Evolutionary conservation across 2,888 invertebrate genomes (phyloP).

Genomic region (Patella caerulea): DNA sequence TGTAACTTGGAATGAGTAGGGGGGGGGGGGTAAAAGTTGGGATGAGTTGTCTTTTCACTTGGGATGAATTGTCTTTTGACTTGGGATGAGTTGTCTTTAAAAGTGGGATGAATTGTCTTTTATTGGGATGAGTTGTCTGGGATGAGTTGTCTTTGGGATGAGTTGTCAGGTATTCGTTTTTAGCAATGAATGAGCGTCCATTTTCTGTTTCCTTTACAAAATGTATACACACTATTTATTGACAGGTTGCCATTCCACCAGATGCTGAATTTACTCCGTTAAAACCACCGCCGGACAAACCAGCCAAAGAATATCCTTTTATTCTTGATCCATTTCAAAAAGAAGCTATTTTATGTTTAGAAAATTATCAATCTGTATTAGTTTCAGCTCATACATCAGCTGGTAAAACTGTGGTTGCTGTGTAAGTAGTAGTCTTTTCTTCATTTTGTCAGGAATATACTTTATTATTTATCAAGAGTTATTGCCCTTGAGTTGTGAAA

Average conservation of each 20-base stretch:
- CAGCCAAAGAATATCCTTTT: conserved; percentile 94
- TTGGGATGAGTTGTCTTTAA: too few relatives aligned
- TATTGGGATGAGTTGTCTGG: too few relatives aligned
- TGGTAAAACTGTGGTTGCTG: conserved; percentile 97
- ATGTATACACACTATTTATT: conserved; percentile 16
- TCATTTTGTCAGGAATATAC: too few relatives aligned
- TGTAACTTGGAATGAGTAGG: too few relatives aligned
- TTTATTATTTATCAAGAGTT: too few relatives aligned
- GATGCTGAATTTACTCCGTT: conserved; percentile 83
- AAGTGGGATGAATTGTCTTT: too few relatives aligned
- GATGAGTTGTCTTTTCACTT: too few relatives aligned
- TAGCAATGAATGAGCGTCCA: not conserved
- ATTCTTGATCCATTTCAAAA: conserved; percentile 98
- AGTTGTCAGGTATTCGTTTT: too few relatives aligned
- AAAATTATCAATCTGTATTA: conserved; percentile 97
- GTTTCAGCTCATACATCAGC: conserved; percentile 99
- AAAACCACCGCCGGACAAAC: conserved; percentile 71
- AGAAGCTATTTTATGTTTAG: conserved; percentile 95
- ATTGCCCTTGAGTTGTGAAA: too few relatives aligned
- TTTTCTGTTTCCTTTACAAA: not conserved
- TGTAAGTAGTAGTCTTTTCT: conserved; percentile 78
- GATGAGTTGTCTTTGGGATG: too few relatives aligned
- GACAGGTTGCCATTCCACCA: conserved; percentile 84
- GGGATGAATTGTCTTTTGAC: too few relatives aligned
- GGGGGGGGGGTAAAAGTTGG: too few relatives aligned